A percentile compares a stretch with the other conserved stretches of the same genome.
Evolutionary conservation across 2,113 vertebrate species (phyloP).

Genomic region (Datnioides undecimradiatus): DNA sequence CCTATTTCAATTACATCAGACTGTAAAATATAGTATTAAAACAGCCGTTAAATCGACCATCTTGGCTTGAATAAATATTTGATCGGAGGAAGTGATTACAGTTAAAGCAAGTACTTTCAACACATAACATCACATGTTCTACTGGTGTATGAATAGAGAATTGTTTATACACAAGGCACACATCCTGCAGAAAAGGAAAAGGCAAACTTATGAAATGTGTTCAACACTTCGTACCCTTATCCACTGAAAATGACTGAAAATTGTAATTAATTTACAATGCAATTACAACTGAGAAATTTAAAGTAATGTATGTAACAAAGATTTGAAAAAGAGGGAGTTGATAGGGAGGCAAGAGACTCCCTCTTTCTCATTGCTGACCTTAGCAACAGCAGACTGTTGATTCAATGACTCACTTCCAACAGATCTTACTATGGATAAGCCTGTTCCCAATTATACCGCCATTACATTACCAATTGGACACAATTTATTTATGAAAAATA

Average conservation of each 20-base stretch:
- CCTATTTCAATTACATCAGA: slow-evolving; percentile 8
- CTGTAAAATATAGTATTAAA: slow-evolving; percentile 4
- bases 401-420: slow-evolving; percentile 74
- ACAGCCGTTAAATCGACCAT: not conserved
- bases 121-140: slow-evolving; percentile 28
- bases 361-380: slow-evolving; percentile 65
- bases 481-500: not conserved
- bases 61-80: slow-evolving; percentile 42
- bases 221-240: not conserved
- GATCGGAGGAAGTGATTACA: slow-evolving; percentile 23
- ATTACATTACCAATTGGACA: not conserved
- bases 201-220: not conserved
- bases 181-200: not conserved
- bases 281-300: not conserved
- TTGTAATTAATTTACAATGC: not conserved
- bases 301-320: not conserved
- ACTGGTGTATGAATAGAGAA: slow-evolving; percentile 2
- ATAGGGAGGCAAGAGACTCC: slow-evolving; percentile 49
- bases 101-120: slow-evolving; percentile 7
- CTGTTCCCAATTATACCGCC: slow-evolving; percentile 51
- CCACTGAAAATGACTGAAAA: not conserved
- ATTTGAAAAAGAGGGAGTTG: slow-evolving; percentile 25
- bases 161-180: not conserved
- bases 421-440: slow-evolving; percentile 44
- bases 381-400: slow-evolving; percentile 79